Base-by-base conservation (phyloP, 2,888 invertebrate species). In the Nomada ferruginata region DNA sequence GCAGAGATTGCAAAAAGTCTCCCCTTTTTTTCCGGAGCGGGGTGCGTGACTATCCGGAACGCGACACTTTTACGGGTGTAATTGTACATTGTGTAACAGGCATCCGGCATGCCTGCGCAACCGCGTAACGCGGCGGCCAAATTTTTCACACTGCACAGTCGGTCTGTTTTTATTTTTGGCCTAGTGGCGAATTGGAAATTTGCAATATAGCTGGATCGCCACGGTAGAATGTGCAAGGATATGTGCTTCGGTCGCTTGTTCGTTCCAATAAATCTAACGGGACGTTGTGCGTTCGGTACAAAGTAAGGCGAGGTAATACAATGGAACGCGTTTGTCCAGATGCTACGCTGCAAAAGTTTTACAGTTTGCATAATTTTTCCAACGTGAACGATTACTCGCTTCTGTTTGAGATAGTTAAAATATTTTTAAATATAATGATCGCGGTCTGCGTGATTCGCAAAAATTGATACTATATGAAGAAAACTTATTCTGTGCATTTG, bases 81-180 rank as follows among this genome's bases (percentile, higher is more conserved):
- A 86, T 86, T 84, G 86, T 77, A 86, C 86, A 82, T 76, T 71
- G 71, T 80, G 77, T 82, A 82, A 84, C 79, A 76, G 74, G 77
- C 77, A 70, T 70, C 65, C 75, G 76, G 60, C 64, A 68, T 70
- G 61, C 79, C 68, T 61, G 73, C 74, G 73, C 52, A 64, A 81
- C 76, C 79, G 79, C 72, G 77, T 71, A 66, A 79, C 78, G 80
- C 71, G 73, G 20, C 69, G 75, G 69, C 73, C 78, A 78, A 80
- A 80, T 76, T 80, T 76, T 55, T 69, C 59, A 10, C n/a, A 26
- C 29, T 18, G 55, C 10, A 50, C 55, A 66, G 53, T 13, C 29
- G 26, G 66, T 69, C 70, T 70, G 74, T 60, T 72, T 76, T 72
- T 66, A 69, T 65, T 60, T 63, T 26, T 50, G 64, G 77, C 66